phyloP scores from a whole-genome alignment of 2,797 vertebrate genomes.

The Carcharodon carcharias region DNA sequence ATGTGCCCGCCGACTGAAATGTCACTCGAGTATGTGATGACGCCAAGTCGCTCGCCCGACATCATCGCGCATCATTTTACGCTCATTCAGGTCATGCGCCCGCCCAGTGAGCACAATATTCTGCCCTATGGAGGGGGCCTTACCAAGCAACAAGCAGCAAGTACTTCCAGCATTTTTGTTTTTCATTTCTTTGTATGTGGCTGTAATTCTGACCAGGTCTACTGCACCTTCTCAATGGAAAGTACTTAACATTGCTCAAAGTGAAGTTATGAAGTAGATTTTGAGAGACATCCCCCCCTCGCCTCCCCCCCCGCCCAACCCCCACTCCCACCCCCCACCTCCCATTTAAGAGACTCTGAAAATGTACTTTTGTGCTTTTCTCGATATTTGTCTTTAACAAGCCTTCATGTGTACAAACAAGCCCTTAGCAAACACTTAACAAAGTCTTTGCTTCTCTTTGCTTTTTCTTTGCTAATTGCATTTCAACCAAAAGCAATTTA shows the following conservation, averaged over 20 bases:
- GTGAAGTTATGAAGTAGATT: neutral
- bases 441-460: neutral
- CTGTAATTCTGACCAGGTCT: neutral
- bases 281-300: neutral
- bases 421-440: slow-evolving; percentile 6
- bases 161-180: neutral
- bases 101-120: no score
- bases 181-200: neutral
- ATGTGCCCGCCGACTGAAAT: no score
- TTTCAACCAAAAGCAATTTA: neutral
- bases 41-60: no score
- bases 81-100: no score
- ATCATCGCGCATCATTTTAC: no score
- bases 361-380: neutral
- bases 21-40: no score
- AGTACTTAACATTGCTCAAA: neutral
- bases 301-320: neutral
- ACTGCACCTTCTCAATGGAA: neutral
- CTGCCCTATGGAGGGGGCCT: neutral
- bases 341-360: neutral
- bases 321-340: no score
- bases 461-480: neutral
- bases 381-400: neutral
- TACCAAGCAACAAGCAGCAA: neutral
- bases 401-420: neutral